Evolutionary conservation across 2,113 vertebrate genomes (phyloP).

Genomic region (Sclerurus mexicanus): DNA sequence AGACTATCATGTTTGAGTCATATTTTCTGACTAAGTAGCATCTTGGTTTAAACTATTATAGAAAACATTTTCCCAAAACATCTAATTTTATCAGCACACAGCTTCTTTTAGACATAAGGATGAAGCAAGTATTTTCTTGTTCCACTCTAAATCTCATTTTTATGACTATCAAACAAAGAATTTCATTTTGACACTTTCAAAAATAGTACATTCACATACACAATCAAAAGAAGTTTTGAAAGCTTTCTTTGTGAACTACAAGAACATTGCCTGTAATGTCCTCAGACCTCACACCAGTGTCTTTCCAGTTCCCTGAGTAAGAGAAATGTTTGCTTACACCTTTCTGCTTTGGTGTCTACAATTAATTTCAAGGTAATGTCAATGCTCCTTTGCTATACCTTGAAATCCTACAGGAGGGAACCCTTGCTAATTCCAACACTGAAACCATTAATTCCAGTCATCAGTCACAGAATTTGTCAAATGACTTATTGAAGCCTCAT

Average conservation of each 20-base stretch:
- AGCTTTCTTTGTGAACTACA: background rate
- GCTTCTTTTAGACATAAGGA: background rate
- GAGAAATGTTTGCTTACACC: background rate
- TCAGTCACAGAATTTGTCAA: background rate
- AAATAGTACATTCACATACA: background rate
- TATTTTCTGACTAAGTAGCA: background rate
- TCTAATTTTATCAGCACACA: background rate
- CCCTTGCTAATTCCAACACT: background rate
- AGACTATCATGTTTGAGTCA: background rate
- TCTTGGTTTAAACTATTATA: background rate
- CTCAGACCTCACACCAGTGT: background rate
- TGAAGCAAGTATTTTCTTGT: background rate
- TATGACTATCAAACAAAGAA: background rate
- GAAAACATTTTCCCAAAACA: background rate
- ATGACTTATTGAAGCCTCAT: background rate
- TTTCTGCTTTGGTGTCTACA: background rate
- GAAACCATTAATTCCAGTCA: constrained; percentile 1
- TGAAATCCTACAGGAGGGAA: background rate
- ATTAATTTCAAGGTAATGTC: constrained; percentile 12
- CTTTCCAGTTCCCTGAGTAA: background rate
- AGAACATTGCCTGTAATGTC: background rate
- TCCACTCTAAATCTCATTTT: background rate
- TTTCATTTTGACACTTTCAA: background rate
- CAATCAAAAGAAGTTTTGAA: background rate
- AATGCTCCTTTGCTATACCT: background rate